phyloP scores from a whole-genome alignment of 2,888 invertebrate genomes.

The Chloroclystis v-ata region DNA sequence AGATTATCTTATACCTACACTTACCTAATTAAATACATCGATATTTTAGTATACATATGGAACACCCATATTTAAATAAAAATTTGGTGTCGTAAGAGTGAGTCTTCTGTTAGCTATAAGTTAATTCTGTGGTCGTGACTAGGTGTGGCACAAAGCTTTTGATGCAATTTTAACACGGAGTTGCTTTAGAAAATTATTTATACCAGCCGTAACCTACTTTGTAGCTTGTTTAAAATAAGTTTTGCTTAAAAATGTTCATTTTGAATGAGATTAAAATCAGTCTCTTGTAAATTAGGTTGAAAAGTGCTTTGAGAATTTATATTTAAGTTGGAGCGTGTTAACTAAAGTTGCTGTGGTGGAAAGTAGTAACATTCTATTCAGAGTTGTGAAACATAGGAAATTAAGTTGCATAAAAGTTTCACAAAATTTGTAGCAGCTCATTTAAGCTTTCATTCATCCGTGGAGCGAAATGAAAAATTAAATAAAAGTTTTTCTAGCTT shows the following conservation, averaged over 20 bases:
- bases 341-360: background rate
- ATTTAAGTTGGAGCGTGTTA: background rate
- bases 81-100: too few relatives aligned
- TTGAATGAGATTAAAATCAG: constrained; percentile 29
- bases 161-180: constrained; percentile 38
- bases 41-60: too few relatives aligned
- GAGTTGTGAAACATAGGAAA: background rate
- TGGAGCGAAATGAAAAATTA: too few relatives aligned
- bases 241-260: constrained; percentile 29
- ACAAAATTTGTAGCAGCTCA: background rate
- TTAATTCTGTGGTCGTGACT: constrained; percentile 19
- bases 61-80: too few relatives aligned
- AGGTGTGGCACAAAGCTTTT: constrained; percentile 39
- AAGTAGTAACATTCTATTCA: background rate
- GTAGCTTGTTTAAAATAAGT: constrained; percentile 32
- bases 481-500: too few relatives aligned
- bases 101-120: background rate
- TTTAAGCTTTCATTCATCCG: background rate
- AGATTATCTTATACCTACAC: too few relatives aligned
- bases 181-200: constrained; percentile 35
- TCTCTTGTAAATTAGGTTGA: constrained; percentile 28
- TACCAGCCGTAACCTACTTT: constrained; percentile 34
- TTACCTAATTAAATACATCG: too few relatives aligned
- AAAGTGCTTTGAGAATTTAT: constrained; percentile 23
- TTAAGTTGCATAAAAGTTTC: background rate